Conservation (phyloP, 2,888 invertebrate species). For the Amphipyra tragopoginis region DNA sequence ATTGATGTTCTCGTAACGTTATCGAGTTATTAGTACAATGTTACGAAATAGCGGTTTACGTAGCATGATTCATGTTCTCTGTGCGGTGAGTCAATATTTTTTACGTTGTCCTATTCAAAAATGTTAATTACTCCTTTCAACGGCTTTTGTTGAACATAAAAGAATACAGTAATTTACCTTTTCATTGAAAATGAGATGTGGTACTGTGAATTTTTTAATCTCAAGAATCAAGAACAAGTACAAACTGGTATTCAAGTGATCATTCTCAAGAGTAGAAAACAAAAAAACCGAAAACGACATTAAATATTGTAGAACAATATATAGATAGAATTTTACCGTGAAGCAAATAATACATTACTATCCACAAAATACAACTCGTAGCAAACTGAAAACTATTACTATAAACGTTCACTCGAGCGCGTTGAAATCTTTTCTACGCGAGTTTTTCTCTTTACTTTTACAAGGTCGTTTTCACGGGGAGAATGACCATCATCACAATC, state of each 20-base stretch:
- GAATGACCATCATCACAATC: conserved; percentile 6
- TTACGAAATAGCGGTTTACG: conserved; percentile 77
- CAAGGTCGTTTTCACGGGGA: conserved; percentile 26
- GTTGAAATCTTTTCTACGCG: conserved; percentile 67
- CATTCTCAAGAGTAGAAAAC: neutral
- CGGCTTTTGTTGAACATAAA: conserved; percentile 40
- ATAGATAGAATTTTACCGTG: too few species aligned
- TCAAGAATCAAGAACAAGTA: conserved; percentile 16
- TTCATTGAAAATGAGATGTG: neutral
- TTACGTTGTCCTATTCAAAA: conserved; percentile 43
- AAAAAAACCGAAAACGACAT: neutral
- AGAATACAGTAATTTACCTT: conserved; percentile 30
- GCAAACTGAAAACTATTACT: neutral
- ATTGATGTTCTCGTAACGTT: conserved; percentile 71
- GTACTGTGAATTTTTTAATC: conserved; percentile 12
- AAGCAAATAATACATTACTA: too few species aligned
- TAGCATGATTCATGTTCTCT: conserved; percentile 73
- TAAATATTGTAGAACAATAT: too few species aligned
- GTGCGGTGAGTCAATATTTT: conserved; percentile 73
- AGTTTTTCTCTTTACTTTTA: conserved; percentile 25
- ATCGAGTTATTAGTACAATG: conserved; percentile 76
- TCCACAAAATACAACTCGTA: neutral
- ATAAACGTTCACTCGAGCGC: conserved; percentile 44
- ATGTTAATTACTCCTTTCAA: conserved; percentile 48
- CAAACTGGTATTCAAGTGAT: conserved; percentile 3